Evolutionary conservation across 1,140 invertebrate genomes (phyloP).

Genomic region (Sarcophaga peregrina): DNA sequence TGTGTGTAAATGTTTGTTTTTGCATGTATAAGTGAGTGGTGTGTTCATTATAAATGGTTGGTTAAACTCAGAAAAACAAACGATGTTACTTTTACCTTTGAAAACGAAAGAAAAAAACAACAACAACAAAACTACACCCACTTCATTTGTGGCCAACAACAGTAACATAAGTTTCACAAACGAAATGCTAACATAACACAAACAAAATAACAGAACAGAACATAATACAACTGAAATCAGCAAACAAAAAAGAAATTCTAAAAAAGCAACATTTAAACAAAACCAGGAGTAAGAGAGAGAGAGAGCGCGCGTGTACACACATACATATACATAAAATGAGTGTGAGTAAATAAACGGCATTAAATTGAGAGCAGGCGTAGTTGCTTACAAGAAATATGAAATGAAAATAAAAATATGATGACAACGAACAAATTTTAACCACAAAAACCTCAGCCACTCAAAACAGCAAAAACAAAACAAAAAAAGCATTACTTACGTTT

Average conservation of each 20-base stretch:
- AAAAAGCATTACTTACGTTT: too few relatives aligned
- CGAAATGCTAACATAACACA: too few relatives aligned
- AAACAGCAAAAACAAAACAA: background rate
- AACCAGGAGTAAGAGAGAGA: background rate
- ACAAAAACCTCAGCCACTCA: conserved; percentile 16
- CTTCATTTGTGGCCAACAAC: conserved; percentile 19
- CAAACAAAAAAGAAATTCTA: background rate
- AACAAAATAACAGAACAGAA: too few relatives aligned
- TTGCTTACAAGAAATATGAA: background rate
- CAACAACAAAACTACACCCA: conserved; percentile 26
- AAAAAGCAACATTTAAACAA: background rate
- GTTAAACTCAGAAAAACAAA: conserved; percentile 5
- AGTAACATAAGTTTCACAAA: background rate
- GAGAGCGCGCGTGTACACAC: background rate
- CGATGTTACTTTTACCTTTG: background rate
- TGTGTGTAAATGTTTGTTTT: background rate
- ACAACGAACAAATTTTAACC: conserved; percentile 15
- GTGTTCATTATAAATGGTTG: conserved; percentile 21
- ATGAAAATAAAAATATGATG: background rate
- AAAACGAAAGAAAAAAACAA: background rate
- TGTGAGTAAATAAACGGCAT: background rate
- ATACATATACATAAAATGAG: too few relatives aligned
- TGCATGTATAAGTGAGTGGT: background rate
- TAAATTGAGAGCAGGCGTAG: conserved; percentile 11
- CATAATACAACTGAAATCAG: background rate